Base-by-base conservation (phyloP, 2,888 invertebrate genomes). In the Chalcosyrphus nemorum region DNA sequence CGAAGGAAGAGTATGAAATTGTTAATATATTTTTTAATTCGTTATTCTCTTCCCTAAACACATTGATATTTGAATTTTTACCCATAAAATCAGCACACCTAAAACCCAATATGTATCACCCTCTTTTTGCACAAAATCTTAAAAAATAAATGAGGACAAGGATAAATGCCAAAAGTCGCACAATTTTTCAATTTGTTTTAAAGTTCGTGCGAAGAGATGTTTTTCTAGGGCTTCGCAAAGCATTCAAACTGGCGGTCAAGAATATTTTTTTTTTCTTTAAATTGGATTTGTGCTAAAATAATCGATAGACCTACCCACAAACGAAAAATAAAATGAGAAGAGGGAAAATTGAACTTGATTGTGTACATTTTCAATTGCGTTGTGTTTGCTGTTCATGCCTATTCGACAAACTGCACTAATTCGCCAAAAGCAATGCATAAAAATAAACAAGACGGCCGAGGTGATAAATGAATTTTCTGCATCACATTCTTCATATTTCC, bases 171-270 rank as follows among this genome's bases (percentile, higher is more conserved):
- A 29, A 72, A n/a, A 11, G 32, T 21, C 5, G 27, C 17, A 52
- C 27, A 45, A 13, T 43, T 41, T 57, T 50, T 38, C 15, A 38
- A 81, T 32, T 19, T 61, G 38, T 45, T 65, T 54, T 54, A 15
- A 52, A n/a, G 47, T 13, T 71, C 21, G 13, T 70, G 61, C 70
- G 61, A 61, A 29, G 50, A 29, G 15, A 52, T 52, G 17, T 13
- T 21, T 21, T 61, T 74, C 35, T 77, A 72, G 29, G 77, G 82
- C 35, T 82, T 82, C 78, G n/a, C 32, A 1, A 32, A 68, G 41
- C 61, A 78, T 68, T 82, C 56, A 57, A 66, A 59, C 59, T 66
- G 76, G 47, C 57, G 81, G 81, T 71, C 81, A 81, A 72, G 82
- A 72, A 61, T 77, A 52, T 4, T 68, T 77, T 82, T 68, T 77